Evolutionary conservation across 2,888 invertebrate species (phyloP).

Genomic region (Osmoderma eremita): DNA sequence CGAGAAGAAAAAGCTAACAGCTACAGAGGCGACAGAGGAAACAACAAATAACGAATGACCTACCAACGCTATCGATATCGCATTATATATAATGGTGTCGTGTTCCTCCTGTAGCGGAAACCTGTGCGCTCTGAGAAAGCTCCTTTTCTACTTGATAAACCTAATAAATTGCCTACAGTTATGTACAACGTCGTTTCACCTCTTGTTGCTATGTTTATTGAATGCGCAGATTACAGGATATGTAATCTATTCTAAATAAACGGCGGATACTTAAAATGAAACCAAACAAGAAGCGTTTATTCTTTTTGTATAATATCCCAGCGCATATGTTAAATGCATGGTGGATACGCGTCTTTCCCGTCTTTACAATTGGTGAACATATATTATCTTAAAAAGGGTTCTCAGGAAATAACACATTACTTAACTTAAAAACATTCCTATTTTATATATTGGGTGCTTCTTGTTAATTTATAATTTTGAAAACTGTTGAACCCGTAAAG

Average conservation of each 20-base stretch:
- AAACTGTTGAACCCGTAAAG: too few species aligned
- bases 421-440: too few species aligned
- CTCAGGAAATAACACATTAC: too few species aligned
- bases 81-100: conserved; percentile 23
- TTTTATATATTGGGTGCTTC: too few species aligned
- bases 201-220: conserved; percentile 24
- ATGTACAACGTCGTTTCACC: conserved; percentile 25
- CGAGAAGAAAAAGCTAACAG: conserved; percentile 9
- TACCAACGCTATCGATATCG: conserved; percentile 29
- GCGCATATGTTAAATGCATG: too few species aligned
- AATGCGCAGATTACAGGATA: background rate
- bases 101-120: conserved; percentile 4
- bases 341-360: too few species aligned
- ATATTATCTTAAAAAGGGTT: too few species aligned
- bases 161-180: conserved; percentile 41
- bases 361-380: too few species aligned
- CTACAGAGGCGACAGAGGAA: conserved; percentile 28
- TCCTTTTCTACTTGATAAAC: conserved; percentile 34
- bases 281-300: background rate
- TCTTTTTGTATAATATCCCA: background rate
- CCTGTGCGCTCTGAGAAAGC: conserved; percentile 13
- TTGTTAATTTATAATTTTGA: too few species aligned
- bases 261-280: background rate
- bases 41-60: conserved; percentile 33
- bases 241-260: conserved; percentile 1